These are phyloP conservation scores for Cuniculus paca DNA, from an alignment of 2,797 vertebrate species.

Conservation along the genomic window DNA sequence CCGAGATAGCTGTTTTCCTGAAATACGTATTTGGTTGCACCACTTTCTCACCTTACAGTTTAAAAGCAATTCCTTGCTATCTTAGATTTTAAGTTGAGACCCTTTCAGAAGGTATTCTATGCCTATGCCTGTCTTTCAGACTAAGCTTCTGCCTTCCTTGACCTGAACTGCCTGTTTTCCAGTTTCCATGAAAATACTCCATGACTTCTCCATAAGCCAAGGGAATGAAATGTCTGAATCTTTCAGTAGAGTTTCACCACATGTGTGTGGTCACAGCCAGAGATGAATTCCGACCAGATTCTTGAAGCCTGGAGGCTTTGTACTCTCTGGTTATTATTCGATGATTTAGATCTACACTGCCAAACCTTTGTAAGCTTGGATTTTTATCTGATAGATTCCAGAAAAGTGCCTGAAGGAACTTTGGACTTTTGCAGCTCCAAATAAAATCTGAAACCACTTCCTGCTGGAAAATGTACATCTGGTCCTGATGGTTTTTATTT, in stretches of 20 bases:
- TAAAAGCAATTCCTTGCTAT: neutral
- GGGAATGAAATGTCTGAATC: conserved; percentile 56
- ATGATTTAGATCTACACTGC: conserved; percentile 42
- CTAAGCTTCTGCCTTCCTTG: neutral
- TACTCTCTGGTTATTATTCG: conserved; percentile 62
- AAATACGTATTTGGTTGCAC: neutral
- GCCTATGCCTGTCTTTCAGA: neutral
- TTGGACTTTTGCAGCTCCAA: conserved; percentile 57
- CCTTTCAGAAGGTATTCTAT: neutral
- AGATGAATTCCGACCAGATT: conserved; percentile 4
- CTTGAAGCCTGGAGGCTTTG: conserved; percentile 59
- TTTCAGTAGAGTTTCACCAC: conserved; percentile 2
- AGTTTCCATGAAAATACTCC: neutral
- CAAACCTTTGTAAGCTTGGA: conserved; percentile 8
- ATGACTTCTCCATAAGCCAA: neutral
- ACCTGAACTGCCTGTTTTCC: neutral
- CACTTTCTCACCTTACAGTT: conserved; percentile 8
- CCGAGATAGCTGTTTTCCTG: neutral
- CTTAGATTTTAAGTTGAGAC: conserved; percentile 5
- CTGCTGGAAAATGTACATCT: conserved; percentile 59
- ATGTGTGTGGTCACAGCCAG: conserved; percentile 66
- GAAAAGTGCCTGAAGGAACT: conserved; percentile 54
- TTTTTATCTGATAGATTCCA: conserved; percentile 60
- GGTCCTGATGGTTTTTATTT: conserved; percentile 44
- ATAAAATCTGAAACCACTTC: conserved; percentile 72